Conservation (phyloP, 53 echinoderm and acorn worm genomes). For the Echinometra lucunter region DNA sequence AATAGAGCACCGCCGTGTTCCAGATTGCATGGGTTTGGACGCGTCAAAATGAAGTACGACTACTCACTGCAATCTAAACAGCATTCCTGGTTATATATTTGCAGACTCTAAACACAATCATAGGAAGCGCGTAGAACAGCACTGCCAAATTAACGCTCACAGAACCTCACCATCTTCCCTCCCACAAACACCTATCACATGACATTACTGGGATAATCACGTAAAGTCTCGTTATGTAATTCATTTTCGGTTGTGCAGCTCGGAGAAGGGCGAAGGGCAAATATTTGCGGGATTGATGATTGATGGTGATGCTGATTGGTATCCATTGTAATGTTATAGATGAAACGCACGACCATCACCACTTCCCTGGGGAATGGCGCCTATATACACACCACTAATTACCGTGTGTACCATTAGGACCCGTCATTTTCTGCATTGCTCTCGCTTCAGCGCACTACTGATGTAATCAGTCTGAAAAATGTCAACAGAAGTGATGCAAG, state of each 20-base stretch:
- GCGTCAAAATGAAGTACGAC: conserved; percentile 30
- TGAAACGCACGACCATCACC: neutral
- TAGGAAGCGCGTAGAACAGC: neutral
- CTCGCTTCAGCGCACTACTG: neutral
- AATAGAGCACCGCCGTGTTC: neutral
- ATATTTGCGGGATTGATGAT: conserved; percentile 51
- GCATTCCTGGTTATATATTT: conserved; percentile 36
- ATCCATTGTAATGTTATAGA: conserved; percentile 53
- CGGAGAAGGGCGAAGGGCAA: conserved; percentile 29
- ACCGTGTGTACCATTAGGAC: conserved; percentile 16
- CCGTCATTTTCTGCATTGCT: neutral
- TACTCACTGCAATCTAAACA: conserved; percentile 42
- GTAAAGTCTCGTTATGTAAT: conserved; percentile 40
- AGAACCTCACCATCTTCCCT: neutral
- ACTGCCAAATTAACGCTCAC: conserved; percentile 21
- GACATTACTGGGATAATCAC: conserved; percentile 17
- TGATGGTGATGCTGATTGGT: conserved; percentile 49
- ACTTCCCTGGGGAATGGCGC: neutral
- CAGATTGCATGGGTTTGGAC: neutral
- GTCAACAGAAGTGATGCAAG: conserved; percentile 16
- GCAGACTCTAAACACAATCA: conserved; percentile 52
- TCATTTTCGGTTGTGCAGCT: neutral
- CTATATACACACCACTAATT: conserved; percentile 23
- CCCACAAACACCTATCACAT: conserved; percentile 5
- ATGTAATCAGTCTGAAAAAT: conserved; percentile 31